A percentile compares a stretch with the other conserved stretches of the same genome.
Conservation (phyloP, 2,888 invertebrate genomes). For the Drosophila sordidula region DNA sequence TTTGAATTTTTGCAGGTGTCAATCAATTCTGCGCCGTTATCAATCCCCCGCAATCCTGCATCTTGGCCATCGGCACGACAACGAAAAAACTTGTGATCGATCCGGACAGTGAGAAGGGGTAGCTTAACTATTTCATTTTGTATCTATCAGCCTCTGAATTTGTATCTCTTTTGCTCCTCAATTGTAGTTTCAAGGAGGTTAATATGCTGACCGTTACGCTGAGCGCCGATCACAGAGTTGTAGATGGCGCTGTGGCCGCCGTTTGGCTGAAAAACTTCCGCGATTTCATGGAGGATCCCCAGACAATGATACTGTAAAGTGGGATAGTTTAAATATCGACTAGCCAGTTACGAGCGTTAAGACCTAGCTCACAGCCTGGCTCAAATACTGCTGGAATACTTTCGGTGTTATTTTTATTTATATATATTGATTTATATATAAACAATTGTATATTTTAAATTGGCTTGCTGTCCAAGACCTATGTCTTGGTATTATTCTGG, state of each 20-base stretch:
- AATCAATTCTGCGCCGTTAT: slow-evolving; percentile 96
- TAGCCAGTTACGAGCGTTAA: neutral
- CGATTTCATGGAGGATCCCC: slow-evolving; percentile 95
- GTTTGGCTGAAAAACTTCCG: slow-evolving; percentile 97
- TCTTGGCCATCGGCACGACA: slow-evolving; percentile 95
- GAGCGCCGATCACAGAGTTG: slow-evolving; percentile 98
- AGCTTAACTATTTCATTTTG: slow-evolving; percentile 9
- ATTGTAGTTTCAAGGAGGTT: slow-evolving; percentile 89
- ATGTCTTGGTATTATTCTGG: slow-evolving; percentile 12
- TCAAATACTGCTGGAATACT: slow-evolving; percentile 21
- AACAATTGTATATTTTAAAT: slow-evolving; percentile 52
- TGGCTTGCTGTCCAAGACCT: slow-evolving; percentile 34
- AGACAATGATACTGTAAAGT: slow-evolving; percentile 94
- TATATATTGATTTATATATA: slow-evolving; percentile 18
- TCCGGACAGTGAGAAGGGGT: slow-evolving; percentile 91
- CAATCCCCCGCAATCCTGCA: slow-evolving; percentile 98
- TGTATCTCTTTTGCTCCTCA: neutral
- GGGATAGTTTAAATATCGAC: slow-evolving; percentile 4
- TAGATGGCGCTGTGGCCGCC: slow-evolving; percentile 99
- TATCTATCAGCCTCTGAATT: neutral
- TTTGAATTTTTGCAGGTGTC: slow-evolving; percentile 86
- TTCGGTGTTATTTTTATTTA: slow-evolving; percentile 43
- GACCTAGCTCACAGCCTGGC: neutral
- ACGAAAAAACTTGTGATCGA: slow-evolving; percentile 91
- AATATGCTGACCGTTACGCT: slow-evolving; percentile 95